Evolutionary conservation across 2,113 vertebrate species (phyloP), one percentile per base, ranked within the genome.

Genomic region (Hippocampus abdominalis): DNA sequence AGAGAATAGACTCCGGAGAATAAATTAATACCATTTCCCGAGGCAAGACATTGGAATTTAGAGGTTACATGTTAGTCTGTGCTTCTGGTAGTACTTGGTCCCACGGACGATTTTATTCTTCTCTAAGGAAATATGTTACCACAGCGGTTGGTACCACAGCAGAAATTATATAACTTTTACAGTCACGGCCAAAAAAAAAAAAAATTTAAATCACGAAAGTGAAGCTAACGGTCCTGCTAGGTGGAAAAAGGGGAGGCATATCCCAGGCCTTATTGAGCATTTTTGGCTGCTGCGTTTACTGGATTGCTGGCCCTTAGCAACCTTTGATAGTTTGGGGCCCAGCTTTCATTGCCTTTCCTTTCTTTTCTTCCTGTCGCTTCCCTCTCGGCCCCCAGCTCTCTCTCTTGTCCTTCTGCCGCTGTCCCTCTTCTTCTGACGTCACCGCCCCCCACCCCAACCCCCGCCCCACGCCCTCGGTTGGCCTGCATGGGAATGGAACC

Each of bases 281-380:
- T 29, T 44, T 49, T 67, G 46, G 46, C 65, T 53, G 79, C 71
- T 16, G 67, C 77, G 66, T 89, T 90, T 87, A 90, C 87, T 89
- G 89, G 81, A 90, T 89, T 88, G 87, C 86, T 89, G 60, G 74
- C 79, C 87, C 91, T 81, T 93, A 89, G 91, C 90, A 93, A 92
- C 91, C 91, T 92, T 92, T 92, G 91, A 91, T 88, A 88, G 81
- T 83, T 77, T 82, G 89, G 83, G 88, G 89, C 88, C 91, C 86
- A 72, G 79, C 78, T 85, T 74, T 86, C 77, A 89, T 49, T 76
- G 65, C 2, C 8, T 53, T 77, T 73, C 32, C 32, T 69, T 77
- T 73, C 74, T 79, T 68, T 68, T 73, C 70, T 79, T 73, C 83
- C 82, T 71, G 84, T 75, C 76, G 57, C 77, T 82, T 72, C 75